A percentile compares a stretch with the other conserved stretches of the same genome.
phyloP scores from a whole-genome alignment of 35 echinoderm and acorn worm species.

The Lytechinus variegatus region DNA sequence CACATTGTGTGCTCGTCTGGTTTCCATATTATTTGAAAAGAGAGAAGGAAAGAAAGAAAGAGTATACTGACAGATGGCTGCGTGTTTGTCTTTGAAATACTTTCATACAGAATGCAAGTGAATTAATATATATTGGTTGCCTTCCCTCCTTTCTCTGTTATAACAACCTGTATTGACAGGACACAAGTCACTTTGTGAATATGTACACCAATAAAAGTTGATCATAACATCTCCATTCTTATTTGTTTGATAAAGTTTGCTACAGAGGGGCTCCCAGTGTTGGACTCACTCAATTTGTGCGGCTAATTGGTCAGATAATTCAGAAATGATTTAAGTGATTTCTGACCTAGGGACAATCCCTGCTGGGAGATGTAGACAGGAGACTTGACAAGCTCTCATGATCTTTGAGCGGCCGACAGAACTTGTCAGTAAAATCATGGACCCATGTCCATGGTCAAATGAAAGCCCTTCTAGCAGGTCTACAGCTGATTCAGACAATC shows the following conservation, averaged over 20 bases:
- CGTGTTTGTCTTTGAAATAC: too few species aligned
- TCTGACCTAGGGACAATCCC: background rate
- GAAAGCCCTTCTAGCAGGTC: background rate
- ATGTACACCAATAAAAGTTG: background rate
- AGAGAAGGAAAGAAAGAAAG: too few species aligned
- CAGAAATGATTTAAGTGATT: background rate
- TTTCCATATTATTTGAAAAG: too few species aligned
- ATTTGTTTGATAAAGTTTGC: background rate
- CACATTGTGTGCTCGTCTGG: too few species aligned
- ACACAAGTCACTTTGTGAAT: background rate
- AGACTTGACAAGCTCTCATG: background rate
- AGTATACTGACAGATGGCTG: too few species aligned
- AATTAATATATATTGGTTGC: too few species aligned
- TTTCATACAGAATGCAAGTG: too few species aligned
- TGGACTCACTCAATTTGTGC: background rate
- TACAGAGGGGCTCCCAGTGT: background rate
- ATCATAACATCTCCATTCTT: background rate
- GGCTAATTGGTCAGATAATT: slow-evolving; percentile 8
- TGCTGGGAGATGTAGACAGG: background rate
- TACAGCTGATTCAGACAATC: too few species aligned
- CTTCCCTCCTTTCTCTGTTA: too few species aligned
- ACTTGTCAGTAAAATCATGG: background rate
- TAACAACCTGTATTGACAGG: too few species aligned
- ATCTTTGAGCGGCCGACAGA: background rate
- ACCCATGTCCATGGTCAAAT: too few species aligned